Evolutionary conservation across 2,113 vertebrate species (phyloP), one percentile per base, ranked within the genome.

Genomic region (Campylorhamphus procurvoides): DNA sequence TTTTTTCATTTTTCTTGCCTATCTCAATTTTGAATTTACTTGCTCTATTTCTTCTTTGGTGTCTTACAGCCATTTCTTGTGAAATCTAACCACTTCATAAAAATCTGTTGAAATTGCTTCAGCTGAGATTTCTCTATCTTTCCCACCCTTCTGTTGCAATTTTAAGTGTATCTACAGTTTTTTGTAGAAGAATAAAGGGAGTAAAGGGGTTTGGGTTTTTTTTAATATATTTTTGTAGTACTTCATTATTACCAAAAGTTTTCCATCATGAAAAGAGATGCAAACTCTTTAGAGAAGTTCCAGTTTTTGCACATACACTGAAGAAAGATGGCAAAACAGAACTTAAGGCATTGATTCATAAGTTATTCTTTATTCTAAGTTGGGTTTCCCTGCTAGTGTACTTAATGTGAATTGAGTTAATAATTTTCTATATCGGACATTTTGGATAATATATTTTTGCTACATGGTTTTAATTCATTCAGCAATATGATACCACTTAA

Each of bases 391-490:
- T 9, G 2, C 24, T 87, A 58, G 28, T 58, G n/a, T 58, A 74
- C 55, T 58, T 85, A 83, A 89, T 28, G 15, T 9, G 6, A 60
- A 55, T 77, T 75, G 18, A 74, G 74, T 81, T 84, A 69, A 90
- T 91, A 2, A 29, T 89, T 81, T 93, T 91, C 69, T 94, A 44
- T 35, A 35, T 83, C 37, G 69, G 39, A 55, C 8, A 0, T 95
- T 87, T 69, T 72, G 39, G 69, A 47, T 84, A 93, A 76, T 67
- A 67, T 62, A 58, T 83, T 88, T 86, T 94, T 94, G n/a, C 40
- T 78, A 35, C 35, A 46, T 50, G 22, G 9, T 53, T 96, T 95
- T 93, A 96, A 96, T 95, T 96, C 59, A 75, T 87, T 86, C 66
- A 71, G 56, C 71, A 81, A 42, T 94, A 66, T 47, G 40, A 33